These are phyloP conservation scores for Syngnathus floridae DNA, from an alignment of 2,113 vertebrate genomes.

Conservation along the genomic window DNA sequence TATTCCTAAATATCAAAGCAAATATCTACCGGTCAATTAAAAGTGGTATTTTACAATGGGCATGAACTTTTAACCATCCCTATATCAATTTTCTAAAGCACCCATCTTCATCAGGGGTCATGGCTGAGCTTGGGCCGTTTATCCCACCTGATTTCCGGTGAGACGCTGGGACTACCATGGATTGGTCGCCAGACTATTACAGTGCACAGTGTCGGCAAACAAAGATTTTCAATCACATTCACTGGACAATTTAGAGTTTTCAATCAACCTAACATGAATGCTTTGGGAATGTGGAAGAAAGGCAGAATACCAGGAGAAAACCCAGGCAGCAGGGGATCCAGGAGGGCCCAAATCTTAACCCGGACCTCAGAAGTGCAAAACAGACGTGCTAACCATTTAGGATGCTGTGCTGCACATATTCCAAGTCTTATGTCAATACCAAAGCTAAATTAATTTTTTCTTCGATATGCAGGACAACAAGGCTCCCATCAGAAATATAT, in stretches of 20 bases:
- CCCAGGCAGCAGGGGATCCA: neutral
- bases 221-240: neutral
- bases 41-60: neutral
- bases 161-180: neutral
- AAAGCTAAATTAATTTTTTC: neutral
- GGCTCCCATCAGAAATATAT: neutral
- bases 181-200: neutral
- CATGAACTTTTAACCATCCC: neutral
- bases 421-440: neutral
- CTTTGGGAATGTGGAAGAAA: neutral
- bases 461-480: too few species aligned
- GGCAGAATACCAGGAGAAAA: neutral
- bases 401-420: neutral
- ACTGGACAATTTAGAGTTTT: neutral
- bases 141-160: neutral
- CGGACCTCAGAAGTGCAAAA: neutral
- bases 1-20: neutral
- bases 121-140: neutral
- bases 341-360: neutral
- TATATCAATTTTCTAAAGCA: neutral
- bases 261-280: too few species aligned
- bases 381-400: neutral
- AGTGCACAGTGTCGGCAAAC: neutral
- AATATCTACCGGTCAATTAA: constrained; percentile 2
- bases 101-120: neutral